A percentile compares a stretch with the other conserved stretches of the same genome.
These are phyloP conservation scores for Tachina fera DNA, from an alignment of 2,888 invertebrate genomes.

Conservation along the genomic window DNA sequence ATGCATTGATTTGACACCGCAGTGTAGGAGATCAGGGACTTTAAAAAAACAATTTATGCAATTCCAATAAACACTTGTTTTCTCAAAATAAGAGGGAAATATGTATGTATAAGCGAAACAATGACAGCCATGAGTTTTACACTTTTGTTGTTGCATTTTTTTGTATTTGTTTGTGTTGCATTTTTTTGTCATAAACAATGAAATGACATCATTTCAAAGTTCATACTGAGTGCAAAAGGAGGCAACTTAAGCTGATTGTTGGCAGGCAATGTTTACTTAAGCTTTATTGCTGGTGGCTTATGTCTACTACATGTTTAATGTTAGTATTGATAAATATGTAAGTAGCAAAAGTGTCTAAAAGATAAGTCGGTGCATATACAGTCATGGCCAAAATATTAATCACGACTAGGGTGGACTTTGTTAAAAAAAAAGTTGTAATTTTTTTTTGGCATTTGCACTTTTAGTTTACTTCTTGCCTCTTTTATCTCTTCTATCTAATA, in stretches of 20 bases:
- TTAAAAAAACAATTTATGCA: not conserved
- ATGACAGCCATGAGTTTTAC: not conserved
- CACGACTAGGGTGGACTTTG: no score
- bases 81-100: not conserved
- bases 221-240: conserved; percentile 23
- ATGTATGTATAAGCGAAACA: not conserved
- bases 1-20: not conserved
- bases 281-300: conserved; percentile 3
- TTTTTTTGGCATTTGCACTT: no score
- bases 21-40: not conserved
- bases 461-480: no score
- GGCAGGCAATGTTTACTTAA: conserved; percentile 5
- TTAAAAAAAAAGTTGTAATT: no score
- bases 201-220: conserved; percentile 56
- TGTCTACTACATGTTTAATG: conserved; percentile 6
- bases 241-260: not conserved
- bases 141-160: not conserved
- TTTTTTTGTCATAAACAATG: conserved; percentile 8
- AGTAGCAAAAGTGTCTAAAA: not conserved
- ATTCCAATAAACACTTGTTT: conserved; percentile 5
- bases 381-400: not conserved
- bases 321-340: not conserved
- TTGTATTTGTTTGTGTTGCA: not conserved
- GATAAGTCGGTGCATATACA: not conserved
- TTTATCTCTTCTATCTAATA: no score